Base-by-base conservation (phyloP, 2,113 vertebrate species). In the Ptyas mucosa region DNA sequence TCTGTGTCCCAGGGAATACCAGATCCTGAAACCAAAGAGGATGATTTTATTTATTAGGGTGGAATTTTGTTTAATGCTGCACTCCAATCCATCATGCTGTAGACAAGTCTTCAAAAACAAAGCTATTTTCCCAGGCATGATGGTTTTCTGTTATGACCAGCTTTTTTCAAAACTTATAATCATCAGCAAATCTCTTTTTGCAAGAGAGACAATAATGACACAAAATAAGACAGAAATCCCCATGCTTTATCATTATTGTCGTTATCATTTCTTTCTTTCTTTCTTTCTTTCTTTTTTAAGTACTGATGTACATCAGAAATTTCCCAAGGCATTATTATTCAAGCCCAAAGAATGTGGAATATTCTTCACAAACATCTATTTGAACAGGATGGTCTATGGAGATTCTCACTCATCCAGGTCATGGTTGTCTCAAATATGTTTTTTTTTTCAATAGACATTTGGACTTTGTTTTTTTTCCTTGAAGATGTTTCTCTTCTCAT, bases 21-120 rank as follows among this genome's bases (percentile, higher is more conserved):
- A 95, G 93, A 97, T 95, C 95, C 95, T 95, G 94, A 95, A 97
- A 95, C 93, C 14, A 51, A 96, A 95, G 94, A 96, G 96, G 93
- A 95, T 69, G 94, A 93, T 96, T 97, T 96, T 96, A 96, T 96
- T 95, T 97, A 96, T 97, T 94, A 85, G 64, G 94, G 93, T 93
- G 96, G 94, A 93, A 96, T 94, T 96, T 94, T 93, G 95, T 87
- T 93, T 95, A 91, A 91, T 93, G 95, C 91, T 93, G 88, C 81
- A 90, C 0, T 0, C 69, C 55, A 87, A 89, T 69, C 92, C 18
- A 29, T 90, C 93, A 91, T 24, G 23, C 58, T 5, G 86, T 81
- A 46, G 91, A 89, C 81, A 88, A 93, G 92, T 53, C 52, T 90
- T 90, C 89, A 90, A 57, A 61, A 96, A 93, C 21, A 87, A 86